phyloP scores from a whole-genome alignment of 2,113 vertebrate genomes.

The Malurus elegans region DNA sequence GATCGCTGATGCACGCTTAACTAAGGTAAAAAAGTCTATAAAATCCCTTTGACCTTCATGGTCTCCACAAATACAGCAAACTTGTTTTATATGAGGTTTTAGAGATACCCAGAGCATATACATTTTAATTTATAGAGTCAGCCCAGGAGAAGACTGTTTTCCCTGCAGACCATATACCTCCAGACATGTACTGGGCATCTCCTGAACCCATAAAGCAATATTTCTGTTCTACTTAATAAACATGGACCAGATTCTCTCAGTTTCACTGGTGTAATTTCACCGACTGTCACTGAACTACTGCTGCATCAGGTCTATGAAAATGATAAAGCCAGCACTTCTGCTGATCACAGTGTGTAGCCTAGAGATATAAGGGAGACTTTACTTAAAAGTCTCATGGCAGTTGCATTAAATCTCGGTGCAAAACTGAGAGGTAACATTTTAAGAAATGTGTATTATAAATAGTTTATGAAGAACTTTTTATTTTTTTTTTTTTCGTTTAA shows the following conservation, averaged over 20 bases:
- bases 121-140: background rate
- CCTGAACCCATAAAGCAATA: background rate
- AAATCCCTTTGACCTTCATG: background rate
- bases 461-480: slow-evolving; percentile 8
- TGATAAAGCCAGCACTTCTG: background rate
- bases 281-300: background rate
- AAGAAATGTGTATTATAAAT: slow-evolving; percentile 19
- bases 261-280: background rate
- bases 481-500: background rate
- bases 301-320: background rate
- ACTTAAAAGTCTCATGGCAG: background rate
- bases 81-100: background rate
- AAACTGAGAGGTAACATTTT: slow-evolving; percentile 37
- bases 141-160: background rate
- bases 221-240: background rate
- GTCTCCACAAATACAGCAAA: background rate
- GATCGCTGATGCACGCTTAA: background rate
- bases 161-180: background rate
- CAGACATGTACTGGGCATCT: background rate
- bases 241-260: background rate
- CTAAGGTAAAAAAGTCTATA: background rate
- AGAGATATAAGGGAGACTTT: background rate
- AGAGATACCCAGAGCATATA: background rate
- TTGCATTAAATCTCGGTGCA: slow-evolving; percentile 27
- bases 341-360: background rate